Percentiles rank a stretch among this genome's conserved stretches.
phyloP scores from a whole-genome alignment of 1,140 invertebrate species.

The Thaumetopoea pityocampa region DNA sequence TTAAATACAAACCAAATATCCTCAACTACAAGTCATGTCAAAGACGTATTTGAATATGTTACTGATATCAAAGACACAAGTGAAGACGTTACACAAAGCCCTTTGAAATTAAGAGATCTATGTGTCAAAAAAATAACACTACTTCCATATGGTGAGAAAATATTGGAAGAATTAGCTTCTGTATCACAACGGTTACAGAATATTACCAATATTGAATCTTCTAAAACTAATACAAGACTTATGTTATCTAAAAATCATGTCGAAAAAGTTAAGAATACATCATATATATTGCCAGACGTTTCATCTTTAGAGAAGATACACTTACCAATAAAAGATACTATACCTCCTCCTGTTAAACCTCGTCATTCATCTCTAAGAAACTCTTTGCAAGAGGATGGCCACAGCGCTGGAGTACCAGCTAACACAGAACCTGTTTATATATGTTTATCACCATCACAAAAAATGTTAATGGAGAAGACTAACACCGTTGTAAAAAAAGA shows the following conservation, averaged over 20 bases:
- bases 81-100: slow-evolving; percentile 23
- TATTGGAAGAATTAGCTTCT: slow-evolving; percentile 80
- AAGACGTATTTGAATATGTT: slow-evolving; percentile 55
- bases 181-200: slow-evolving; percentile 78
- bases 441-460: slow-evolving; percentile 84
- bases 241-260: too few relatives aligned
- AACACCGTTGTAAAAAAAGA: slow-evolving; percentile 62
- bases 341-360: slow-evolving; percentile 58
- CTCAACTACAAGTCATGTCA: slow-evolving; percentile 47
- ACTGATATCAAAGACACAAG: slow-evolving; percentile 23
- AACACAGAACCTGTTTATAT: slow-evolving; percentile 78
- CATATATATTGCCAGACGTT: slow-evolving; percentile 35
- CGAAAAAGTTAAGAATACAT: slow-evolving; percentile 26
- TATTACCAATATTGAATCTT: slow-evolving; percentile 23
- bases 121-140: slow-evolving; percentile 80
- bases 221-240: slow-evolving; percentile 3
- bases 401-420: slow-evolving; percentile 78
- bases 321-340: slow-evolving; percentile 21
- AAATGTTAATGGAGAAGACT: slow-evolving; percentile 72
- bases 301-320: slow-evolving; percentile 33
- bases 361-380: slow-evolving; percentile 60
- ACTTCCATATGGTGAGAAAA: slow-evolving; percentile 79
- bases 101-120: slow-evolving; percentile 64
- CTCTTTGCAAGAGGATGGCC: slow-evolving; percentile 49
- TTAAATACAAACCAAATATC: slow-evolving; percentile 14